Percentiles rank a stretch among this genome's conserved stretches.
phyloP scores from a whole-genome alignment of 2,888 invertebrate species.

The Mimachlamys varia region DNA sequence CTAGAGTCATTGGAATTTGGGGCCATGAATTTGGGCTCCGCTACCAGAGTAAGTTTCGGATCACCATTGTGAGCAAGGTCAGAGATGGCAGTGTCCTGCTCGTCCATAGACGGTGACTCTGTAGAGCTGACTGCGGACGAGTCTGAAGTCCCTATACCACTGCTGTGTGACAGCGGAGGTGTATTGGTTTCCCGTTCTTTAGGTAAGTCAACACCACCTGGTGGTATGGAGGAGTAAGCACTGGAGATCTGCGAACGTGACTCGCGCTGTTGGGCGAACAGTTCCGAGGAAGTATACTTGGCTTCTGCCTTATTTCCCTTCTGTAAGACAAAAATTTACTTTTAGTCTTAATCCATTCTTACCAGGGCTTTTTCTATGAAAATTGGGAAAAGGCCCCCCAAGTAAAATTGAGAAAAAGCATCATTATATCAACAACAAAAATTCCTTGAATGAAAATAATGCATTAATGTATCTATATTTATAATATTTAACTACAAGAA shows the following conservation, averaged over 20 bases:
- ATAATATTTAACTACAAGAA: no score
- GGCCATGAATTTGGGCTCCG: slow-evolving; percentile 15
- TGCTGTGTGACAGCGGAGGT: slow-evolving; percentile 51
- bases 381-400: no score
- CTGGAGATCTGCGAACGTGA: neutral
- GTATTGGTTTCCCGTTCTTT: slow-evolving; percentile 45
- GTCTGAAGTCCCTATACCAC: slow-evolving; percentile 52
- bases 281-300: slow-evolving; percentile 35
- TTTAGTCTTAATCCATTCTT: no score
- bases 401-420: no score
- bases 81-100: slow-evolving; percentile 36
- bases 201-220: neutral
- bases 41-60: neutral
- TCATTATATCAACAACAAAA: no score
- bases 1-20: slow-evolving; percentile 29
- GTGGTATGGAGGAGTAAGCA: neutral
- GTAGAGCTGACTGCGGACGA: slow-evolving; percentile 51
- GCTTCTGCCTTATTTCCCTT: slow-evolving; percentile 51
- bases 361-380: no score
- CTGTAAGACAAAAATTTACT: neutral
- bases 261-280: slow-evolving; percentile 5
- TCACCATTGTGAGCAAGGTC: neutral
- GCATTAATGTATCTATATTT: no score
- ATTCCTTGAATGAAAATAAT: no score
- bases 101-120: slow-evolving; percentile 50